Base-by-base conservation (phyloP, 2,888 invertebrate genomes). In the Andricus curvator region DNA sequence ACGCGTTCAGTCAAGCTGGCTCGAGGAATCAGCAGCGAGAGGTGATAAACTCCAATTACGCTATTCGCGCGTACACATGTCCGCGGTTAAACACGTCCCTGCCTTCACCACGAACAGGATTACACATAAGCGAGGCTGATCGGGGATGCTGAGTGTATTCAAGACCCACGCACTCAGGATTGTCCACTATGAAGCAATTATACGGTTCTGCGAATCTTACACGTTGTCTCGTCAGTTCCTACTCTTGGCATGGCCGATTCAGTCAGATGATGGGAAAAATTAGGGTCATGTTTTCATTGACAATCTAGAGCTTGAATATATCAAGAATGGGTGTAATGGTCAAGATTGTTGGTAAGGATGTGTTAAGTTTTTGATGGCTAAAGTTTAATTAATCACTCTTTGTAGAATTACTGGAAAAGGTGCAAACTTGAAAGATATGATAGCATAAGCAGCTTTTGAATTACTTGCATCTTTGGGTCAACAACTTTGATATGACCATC, bases 151-250 rank as follows among this genome's bases (percentile, higher is more conserved):
- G 85, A 85, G 85, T 83, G 83, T 86, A 89, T 88, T 88, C 83
- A 82, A 81, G 80, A 76, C 87, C 85, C 85, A 82, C 83, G 81
- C 84, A 81, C 80, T 81, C 80, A 37, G 62, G 51, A 79, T 68
- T 67, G 78, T 62, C 81, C 83, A 82, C 85, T 89, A 89, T 90
- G 85, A 89, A 90, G 89, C 89, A 89, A 89, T 90, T 89, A 90
- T 88, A 88, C 88, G 86, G 81, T 89, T 90, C 88, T 86, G 86
- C 86, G 88, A 89, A 89, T 88, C 85, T 81, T 84, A 83, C 83
- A 84, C 82, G 84, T 83, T 86, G 29, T 37, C 4, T 89, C 87
- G 88, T 90, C 88, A 89, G 88, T 83, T 84, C 79, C 86, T 25
- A 1, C 25, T 88, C 88, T 87, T 89, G 89, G 89, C 84, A 74